Percentiles rank a stretch among this genome's conserved stretches.
phyloP scores from a whole-genome alignment of 2,797 vertebrate genomes.

The Acomys russatus region DNA sequence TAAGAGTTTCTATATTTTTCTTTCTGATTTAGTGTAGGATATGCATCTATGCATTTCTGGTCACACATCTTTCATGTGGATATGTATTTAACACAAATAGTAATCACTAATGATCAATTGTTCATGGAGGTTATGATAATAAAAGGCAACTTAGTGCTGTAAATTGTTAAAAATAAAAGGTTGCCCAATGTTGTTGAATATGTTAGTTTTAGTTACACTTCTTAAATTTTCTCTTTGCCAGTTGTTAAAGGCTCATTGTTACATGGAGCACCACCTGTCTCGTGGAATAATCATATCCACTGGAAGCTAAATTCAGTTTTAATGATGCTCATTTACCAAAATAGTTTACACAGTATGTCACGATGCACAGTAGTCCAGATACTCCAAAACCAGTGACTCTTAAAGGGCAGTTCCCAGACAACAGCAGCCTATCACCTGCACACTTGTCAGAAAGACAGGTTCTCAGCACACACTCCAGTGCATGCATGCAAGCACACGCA shows the following conservation, averaged over 20 bases:
- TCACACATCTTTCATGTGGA: not conserved
- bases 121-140: slow-evolving; percentile 21
- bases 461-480: not conserved
- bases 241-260: slow-evolving; percentile 53
- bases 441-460: not conserved
- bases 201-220: slow-evolving; percentile 55
- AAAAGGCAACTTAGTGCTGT: slow-evolving; percentile 46
- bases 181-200: slow-evolving; percentile 24
- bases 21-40: slow-evolving; percentile 52
- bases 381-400: not conserved
- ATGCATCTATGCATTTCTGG: not conserved
- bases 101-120: not conserved
- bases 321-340: slow-evolving; percentile 59
- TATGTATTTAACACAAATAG: not conserved
- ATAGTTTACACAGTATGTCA: slow-evolving; percentile 22
- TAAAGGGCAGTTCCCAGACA: not conserved
- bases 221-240: slow-evolving; percentile 10
- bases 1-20: slow-evolving; percentile 55
- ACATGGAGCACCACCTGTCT: not conserved
- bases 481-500: rapidly evolving
- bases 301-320: slow-evolving; percentile 11
- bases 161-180: slow-evolving; percentile 37
- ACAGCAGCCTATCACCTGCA: not conserved
- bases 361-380: not conserved
- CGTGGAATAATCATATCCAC: not conserved